Evolutionary conservation across 1,140 invertebrate genomes (phyloP), one percentile per base, ranked within the genome.

Genomic region (Heliconius hermathena): DNA sequence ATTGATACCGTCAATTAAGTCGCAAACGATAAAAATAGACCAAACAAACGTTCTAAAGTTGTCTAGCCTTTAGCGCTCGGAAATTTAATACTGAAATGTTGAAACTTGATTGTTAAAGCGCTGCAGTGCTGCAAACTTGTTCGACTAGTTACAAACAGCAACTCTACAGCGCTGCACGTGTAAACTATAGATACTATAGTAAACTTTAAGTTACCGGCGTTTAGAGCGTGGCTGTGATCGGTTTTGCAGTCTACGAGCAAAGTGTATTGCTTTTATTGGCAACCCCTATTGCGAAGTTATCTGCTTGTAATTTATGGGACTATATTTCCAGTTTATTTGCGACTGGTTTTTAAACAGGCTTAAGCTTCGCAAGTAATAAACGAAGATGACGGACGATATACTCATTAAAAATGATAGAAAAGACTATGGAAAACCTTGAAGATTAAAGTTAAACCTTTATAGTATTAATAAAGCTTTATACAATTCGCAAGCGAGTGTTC

Each of bases 221-320:
- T 89, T 86, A 86, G 85, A 72, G 80, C 79, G 78, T 81, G 81
- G 81, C 85, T 83, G 70, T 82, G 82, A 89, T 88, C 81, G 81
- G 85, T 77, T 84, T 85, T 77, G 83, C 83, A 80, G 84, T 76
- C 84, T 82, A 80, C 73, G 73, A 81, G 66, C 84, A 73, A 79
- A 87, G 85, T 86, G 87, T 82, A 86, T 84, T 86, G 80, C 84
- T 90, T 89, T 87, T 88, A 91, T 88, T 85, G 86, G 78, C 57
- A 41, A n/a, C 52, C 26, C 57, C 54, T 60, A 60, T 66, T 66
- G 60, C 60, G 60, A 26, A 66, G 60, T 66, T 66, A 66, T 66
- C 60, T 66, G 26, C 26, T 66, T 16, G 60, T 66, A 66, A 66
- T 66, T 66, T 66, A 66, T 66, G 60, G 26, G 60, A 26, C 22